Evolutionary conservation across 2,113 vertebrate species (phyloP), one percentile per base, ranked within the genome.

Genomic region (Apteryx mantelli): DNA sequence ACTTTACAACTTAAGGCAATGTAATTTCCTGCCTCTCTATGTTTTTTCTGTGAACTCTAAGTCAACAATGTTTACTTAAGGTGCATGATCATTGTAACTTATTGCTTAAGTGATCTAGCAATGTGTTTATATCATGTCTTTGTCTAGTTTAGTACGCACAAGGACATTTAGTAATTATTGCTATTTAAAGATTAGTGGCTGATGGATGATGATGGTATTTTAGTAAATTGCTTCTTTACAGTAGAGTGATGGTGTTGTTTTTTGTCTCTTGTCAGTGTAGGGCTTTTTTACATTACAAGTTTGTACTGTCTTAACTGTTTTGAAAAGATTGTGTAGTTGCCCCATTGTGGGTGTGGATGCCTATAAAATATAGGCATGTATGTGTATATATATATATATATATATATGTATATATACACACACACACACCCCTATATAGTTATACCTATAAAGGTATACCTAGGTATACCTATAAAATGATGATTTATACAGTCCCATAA

Each of bases 121-220:
- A 61, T 68, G 50, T 73, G 55, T 86, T 96, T 90, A 78, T 86
- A 90, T 75, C 34, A 55, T 76, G 36, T 61, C 48, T 91, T 65
- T 93, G 60, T 81, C 77, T 73, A 77, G 40, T 87, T 94, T 89
- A 92, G 68, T 40, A 91, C 56, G 25, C 36, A 77, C 65, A 79
- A 92, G 63, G 84, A 82, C 74, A 93, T 85, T 80, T 63, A 74
- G 64, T 63, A 88, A 85, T 89, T 94, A 86, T 80, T 96, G 63
- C 24, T 93, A 71, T 66, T 92, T 97, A 88, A 89, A 93, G 84
- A 90, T 84, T 78, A 92, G 65, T 55, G 52, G 82, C 53, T 92
- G 89, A 96, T 80, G 78, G 75, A 93, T 89, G 82, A 75, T 93
- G 77, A 91, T 28, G 46, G 26, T n/a, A 88, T 86, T 95, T 95